phyloP scores from a whole-genome alignment of 2,888 invertebrate genomes.

The Drosophila cracens region DNA sequence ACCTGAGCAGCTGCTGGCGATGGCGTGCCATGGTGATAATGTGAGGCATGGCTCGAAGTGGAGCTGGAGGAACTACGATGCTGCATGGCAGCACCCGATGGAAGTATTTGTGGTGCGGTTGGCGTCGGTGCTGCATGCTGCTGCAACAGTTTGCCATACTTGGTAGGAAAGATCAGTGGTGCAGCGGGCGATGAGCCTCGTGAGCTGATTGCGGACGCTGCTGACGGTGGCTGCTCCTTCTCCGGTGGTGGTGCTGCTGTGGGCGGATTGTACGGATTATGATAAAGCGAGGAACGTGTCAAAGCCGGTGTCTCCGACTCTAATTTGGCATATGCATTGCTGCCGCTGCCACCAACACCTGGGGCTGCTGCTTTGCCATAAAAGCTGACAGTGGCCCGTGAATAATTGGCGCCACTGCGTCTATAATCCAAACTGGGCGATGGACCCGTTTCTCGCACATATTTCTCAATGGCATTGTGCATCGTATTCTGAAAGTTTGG shows the following conservation, averaged over 20 bases:
- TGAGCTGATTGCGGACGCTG: conserved; percentile 8
- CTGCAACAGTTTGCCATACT: conserved; percentile 72
- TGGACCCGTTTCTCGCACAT: conserved; percentile 62
- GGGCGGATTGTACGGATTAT: conserved; percentile 76
- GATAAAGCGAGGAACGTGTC: conserved; percentile 69
- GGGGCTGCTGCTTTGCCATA: conserved; percentile 38
- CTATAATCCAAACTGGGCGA: conserved; percentile 66
- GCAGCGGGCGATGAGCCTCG: conserved; percentile 43
- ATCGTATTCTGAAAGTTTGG: conserved; percentile 76
- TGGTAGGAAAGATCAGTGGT: conserved; percentile 71
- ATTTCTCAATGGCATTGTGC: conserved; percentile 72
- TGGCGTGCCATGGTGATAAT: conserved; percentile 66
- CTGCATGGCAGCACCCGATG: conserved; percentile 16
- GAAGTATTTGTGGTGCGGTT: conserved; percentile 13
- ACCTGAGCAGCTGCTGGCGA: conserved; percentile 77
- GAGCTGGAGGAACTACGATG: conserved; percentile 26
- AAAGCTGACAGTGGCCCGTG: conserved; percentile 22
- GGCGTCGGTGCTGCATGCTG: conserved; percentile 37
- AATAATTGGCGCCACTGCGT: conserved; percentile 5
- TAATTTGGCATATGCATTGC: conserved; percentile 50
- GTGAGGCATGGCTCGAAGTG: conserved; percentile 30
- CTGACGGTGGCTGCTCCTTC: conserved; percentile 12
- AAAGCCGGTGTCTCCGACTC: conserved; percentile 50
- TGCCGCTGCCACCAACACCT: conserved; percentile 2
- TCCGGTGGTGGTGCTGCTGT: conserved; percentile 23